Base-by-base conservation (phyloP, 2,888 invertebrate genomes). In the Hartigia nigra region DNA sequence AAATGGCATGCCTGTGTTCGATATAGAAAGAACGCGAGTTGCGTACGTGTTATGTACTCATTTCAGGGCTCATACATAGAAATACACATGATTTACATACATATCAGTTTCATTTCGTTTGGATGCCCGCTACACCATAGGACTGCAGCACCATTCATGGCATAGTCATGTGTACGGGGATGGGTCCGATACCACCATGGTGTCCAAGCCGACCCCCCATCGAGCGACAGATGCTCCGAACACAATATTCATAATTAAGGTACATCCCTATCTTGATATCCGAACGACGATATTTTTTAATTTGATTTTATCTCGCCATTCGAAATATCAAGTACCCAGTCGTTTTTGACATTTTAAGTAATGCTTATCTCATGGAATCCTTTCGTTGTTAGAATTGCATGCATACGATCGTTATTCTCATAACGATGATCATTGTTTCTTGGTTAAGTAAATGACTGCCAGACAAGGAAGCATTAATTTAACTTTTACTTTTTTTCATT, bases 71-170 rank as follows among this genome's bases (percentile, higher is more conserved):
- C 84, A 85, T 85, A 84, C 87, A 85, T 85, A 83, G 86, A 86
- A 87, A 86, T 84, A 85, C 86, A 80, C 81, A 81, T 82, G 85
- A 87, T 87, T 88, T 87, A 83, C 87, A 87, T 87, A 86, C 82
- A 87, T 87, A 87, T 87, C 86, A 85, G 87, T 87, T 88, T 87
- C 88, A 84, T 87, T 87, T 84, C 84, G 85, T 79, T 76, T 79
- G 80, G 76, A 74, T 31, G 32, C 72, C 78, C 79, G 76, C 31
- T 77, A 39, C 39, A 39, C 39, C 39, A 4, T 39, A 39, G 39
- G 39, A 39, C 39, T 39, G 23, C 35, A 78, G 34, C 81, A 76
- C 77, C 81, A 79, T 70, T 32, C 72, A 34, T 12, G 72, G 72
- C 14, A 12, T 31, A 70, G 39, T 23, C 14, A 39, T 39, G 23